Percentiles rank a stretch among this genome's conserved stretches.
phyloP scores from a whole-genome alignment of 2,888 invertebrate genomes.

The Tigriopus californicus region DNA sequence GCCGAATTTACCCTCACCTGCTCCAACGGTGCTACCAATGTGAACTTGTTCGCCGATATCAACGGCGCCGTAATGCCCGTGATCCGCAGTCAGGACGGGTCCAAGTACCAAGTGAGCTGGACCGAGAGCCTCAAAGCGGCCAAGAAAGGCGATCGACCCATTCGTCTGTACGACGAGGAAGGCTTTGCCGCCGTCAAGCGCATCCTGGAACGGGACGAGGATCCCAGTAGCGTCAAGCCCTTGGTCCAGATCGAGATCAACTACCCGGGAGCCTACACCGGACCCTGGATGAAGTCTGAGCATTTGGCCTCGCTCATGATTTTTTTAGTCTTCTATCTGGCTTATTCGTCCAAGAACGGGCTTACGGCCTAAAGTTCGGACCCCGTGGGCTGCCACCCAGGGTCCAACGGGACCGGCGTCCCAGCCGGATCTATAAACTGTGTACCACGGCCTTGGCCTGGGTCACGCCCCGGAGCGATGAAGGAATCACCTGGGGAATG shows the following conservation, averaged over 20 bases:
- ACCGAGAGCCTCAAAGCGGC: neutral
- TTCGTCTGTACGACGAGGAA: neutral
- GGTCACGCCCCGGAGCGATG: too few species aligned
- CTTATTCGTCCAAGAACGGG: neutral
- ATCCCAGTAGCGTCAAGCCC: neutral
- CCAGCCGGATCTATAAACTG: too few species aligned
- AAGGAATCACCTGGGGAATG: too few species aligned
- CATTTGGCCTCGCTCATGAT: neutral
- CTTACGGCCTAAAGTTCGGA: constrained; percentile 4
- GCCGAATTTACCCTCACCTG: neutral
- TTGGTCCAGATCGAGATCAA: constrained; percentile 2
- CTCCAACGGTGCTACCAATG: neutral
- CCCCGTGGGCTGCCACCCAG: too few species aligned
- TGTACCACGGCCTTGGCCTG: too few species aligned
- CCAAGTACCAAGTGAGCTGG: constrained; percentile 11
- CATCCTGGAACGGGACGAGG: neutral
- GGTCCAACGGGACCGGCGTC: too few species aligned
- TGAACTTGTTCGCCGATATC: neutral
- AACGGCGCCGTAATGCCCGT: constrained; percentile 2
- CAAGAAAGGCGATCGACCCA: neutral
- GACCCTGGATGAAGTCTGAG: constrained; percentile 12
- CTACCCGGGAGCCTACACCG: constrained; percentile 1
- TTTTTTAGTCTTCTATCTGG: constrained; percentile 6
- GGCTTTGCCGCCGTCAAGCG: neutral
- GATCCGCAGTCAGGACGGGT: neutral